Base-by-base conservation (phyloP, 2,797 vertebrate species). In the Mormyrus hasselquistii region DNA sequence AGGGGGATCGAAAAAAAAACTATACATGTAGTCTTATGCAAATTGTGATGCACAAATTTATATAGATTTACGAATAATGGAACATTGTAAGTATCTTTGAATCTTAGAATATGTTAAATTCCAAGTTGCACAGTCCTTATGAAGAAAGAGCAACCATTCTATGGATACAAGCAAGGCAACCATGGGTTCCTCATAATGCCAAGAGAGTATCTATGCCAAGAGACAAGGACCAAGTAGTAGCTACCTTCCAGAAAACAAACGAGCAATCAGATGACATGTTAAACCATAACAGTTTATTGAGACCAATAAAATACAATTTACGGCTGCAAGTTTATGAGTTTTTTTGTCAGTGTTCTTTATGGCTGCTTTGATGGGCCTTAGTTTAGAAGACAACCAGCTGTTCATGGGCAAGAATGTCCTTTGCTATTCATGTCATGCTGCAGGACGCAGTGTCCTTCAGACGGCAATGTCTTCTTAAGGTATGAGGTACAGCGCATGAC, bases 211-310 rank as follows among this genome's bases (percentile, higher is more conserved):
- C 90, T 53, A 57, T 90, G 90, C 76, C 69, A 87, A 93, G 90
- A 50, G 79, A 25, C 19, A 19, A 90, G 88, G 89, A 91, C 87
- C 29, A 88, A 91, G 92, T 90, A 92, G 89, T 90, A 93, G 91
- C 82, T 59, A 90, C 90, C 52, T 88, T 73, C 91, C 88, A 93
- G 90, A n/a, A 93, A 93, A 89, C 59, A 92, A 90, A 85, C 89
- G 89, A 90, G 90, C 89, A 88, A 90, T 88, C 87, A 73, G 84
- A 82, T 79, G 29, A 91, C 92, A 87, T 89, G 90, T 92, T 90
- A 89, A 93, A 87, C 73, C 90, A 93, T 69, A 89, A 83, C 91
- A 88, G 73, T 91, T 94, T 95, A 93, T 94, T 94, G 84, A 41
- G 88, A 87, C 44, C 91, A 89, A 38, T 88, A 91, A 89, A 91